Evolutionary conservation across 1,140 invertebrate genomes (phyloP).

Genomic region (Pygmarrhopalites habei): DNA sequence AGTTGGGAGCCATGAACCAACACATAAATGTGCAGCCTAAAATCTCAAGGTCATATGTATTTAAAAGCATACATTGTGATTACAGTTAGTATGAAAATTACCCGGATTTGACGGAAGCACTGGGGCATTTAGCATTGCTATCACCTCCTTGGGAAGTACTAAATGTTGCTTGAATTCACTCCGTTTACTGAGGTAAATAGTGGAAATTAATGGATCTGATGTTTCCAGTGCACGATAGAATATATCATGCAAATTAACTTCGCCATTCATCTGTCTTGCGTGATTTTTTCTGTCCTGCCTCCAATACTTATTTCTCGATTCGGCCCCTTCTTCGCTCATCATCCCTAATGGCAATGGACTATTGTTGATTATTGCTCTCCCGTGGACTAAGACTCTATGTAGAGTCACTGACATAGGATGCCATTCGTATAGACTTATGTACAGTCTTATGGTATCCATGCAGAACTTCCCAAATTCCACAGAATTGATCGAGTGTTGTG

Average conservation of each 20-base stretch:
- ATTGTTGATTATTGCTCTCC: background rate
- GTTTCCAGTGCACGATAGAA: background rate
- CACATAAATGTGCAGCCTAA: too few species aligned
- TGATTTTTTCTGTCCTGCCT: background rate
- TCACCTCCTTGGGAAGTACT: too few species aligned
- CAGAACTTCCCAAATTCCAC: constrained; percentile 7
- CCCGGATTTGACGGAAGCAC: too few species aligned
- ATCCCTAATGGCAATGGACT: background rate
- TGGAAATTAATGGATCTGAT: background rate
- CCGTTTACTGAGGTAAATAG: too few species aligned
- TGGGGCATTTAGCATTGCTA: too few species aligned
- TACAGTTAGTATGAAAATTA: too few species aligned
- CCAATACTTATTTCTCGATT: background rate
- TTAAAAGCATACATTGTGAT: too few species aligned
- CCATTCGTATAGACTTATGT: constrained; percentile 8
- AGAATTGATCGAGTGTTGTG: background rate
- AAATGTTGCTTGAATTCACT: too few species aligned
- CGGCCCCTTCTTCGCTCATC: too few species aligned
- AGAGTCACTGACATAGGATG: constrained; percentile 11
- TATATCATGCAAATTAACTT: background rate
- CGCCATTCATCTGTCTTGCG: background rate
- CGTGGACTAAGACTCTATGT: constrained; percentile 12
- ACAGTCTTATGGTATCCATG: background rate
- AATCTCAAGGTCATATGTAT: too few species aligned
- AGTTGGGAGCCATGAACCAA: too few species aligned